phyloP scores from a whole-genome alignment of 2,888 invertebrate species.

The Lucinisca nassula region DNA sequence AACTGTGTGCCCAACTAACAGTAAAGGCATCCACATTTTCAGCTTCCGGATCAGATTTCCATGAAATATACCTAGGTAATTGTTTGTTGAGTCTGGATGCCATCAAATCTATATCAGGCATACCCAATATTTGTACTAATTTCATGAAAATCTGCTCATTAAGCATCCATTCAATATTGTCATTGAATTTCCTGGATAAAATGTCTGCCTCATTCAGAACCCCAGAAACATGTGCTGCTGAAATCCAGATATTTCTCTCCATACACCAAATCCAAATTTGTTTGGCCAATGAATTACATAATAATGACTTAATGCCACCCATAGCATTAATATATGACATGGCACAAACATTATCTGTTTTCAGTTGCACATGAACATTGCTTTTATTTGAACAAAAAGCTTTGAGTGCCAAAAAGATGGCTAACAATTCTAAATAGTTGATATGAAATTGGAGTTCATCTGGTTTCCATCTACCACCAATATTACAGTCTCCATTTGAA shows the following conservation, averaged over 20 bases:
- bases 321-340: constrained; percentile 28
- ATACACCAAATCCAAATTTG: constrained; percentile 38
- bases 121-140: neutral
- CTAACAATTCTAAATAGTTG: constrained; percentile 39
- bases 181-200: constrained; percentile 40
- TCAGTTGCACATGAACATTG: constrained; percentile 17
- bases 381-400: constrained; percentile 20
- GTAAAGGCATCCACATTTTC: constrained; percentile 47
- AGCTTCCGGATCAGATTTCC: constrained; percentile 38
- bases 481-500: neutral
- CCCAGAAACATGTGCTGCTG: constrained; percentile 41
- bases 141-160: constrained; percentile 4
- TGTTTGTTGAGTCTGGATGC: constrained; percentile 42
- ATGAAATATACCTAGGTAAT: constrained; percentile 29
- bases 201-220: constrained; percentile 40
- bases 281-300: constrained; percentile 24
- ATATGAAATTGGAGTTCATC: constrained; percentile 35
- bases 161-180: constrained; percentile 56
- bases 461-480: constrained; percentile 34
- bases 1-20: constrained; percentile 1
- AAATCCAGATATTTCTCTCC: constrained; percentile 46
- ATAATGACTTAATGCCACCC: constrained; percentile 30
- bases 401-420: constrained; percentile 28
- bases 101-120: constrained; percentile 41
- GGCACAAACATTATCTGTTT: constrained; percentile 19